These are phyloP conservation scores for Lysandra coridon DNA, from an alignment of 2,888 invertebrate species.

Conservation along the genomic window DNA sequence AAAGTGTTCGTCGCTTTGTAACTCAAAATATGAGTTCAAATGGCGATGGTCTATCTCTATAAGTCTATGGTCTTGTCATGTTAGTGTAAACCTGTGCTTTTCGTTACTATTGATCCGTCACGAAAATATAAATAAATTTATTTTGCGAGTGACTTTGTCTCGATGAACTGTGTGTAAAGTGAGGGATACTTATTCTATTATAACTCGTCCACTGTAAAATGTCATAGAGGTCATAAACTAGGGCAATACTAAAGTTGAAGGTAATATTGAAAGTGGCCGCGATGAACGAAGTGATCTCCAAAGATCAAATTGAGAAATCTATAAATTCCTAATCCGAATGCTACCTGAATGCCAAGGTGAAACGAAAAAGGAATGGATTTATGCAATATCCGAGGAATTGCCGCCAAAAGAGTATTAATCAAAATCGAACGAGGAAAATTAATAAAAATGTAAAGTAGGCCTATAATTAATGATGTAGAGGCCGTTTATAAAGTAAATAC, in stretches of 20 bases:
- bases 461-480: background rate
- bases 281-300: background rate
- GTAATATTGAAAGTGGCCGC: background rate
- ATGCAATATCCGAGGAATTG: background rate
- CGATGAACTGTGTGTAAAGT: no score
- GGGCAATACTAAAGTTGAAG: background rate
- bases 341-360: background rate
- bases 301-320: background rate
- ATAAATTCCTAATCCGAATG: background rate
- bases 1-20: background rate
- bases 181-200: background rate
- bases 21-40: no score
- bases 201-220: background rate
- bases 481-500: constrained; percentile 7
- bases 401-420: background rate
- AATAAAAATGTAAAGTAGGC: background rate
- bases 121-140: background rate
- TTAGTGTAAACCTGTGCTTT: no score
- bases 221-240: background rate
- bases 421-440: background rate
- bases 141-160: background rate
- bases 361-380: background rate
- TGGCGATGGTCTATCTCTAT: no score
- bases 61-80: no score
- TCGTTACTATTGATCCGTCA: no score